Conservation (phyloP, 2,113 vertebrate species). For the Eptesicus fuscus region DNA sequence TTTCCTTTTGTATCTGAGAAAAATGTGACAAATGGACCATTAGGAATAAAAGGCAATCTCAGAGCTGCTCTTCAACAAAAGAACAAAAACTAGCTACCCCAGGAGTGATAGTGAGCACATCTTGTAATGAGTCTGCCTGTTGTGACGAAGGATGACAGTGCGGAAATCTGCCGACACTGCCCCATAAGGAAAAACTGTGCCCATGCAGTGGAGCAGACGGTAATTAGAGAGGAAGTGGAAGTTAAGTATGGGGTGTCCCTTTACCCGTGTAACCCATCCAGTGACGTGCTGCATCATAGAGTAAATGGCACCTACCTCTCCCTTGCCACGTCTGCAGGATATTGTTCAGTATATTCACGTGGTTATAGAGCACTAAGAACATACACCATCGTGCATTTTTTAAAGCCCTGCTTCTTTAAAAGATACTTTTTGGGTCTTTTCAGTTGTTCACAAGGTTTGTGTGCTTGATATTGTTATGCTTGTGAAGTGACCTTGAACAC, state of each 20-base stretch:
- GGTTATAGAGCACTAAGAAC: conserved; percentile 76
- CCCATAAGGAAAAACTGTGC: not conserved
- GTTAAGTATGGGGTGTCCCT: conserved; percentile 15
- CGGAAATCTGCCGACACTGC: not conserved
- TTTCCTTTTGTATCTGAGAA: not conserved
- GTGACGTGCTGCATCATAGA: conserved; percentile 11
- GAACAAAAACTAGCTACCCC: conserved; percentile 9
- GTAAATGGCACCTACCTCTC: conserved; percentile 15
- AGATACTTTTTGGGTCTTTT: conserved; percentile 75
- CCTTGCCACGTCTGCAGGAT: conserved; percentile 48
- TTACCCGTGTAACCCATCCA: not conserved
- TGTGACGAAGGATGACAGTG: not conserved
- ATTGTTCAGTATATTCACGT: conserved; percentile 48
- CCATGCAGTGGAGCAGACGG: not conserved
- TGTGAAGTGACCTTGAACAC: conserved; percentile 79
- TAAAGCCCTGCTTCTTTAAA: conserved; percentile 72
- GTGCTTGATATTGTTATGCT: conserved; percentile 73
- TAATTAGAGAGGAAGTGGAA: conserved; percentile 44
- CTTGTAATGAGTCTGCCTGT: not conserved
- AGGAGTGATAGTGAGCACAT: not conserved
- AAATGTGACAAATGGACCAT: not conserved
- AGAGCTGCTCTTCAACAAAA: conserved; percentile 46
- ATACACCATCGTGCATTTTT: conserved; percentile 69
- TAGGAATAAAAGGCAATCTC: not conserved
- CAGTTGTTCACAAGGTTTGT: conserved; percentile 64